Percentiles rank a stretch among this genome's conserved stretches.
Evolutionary conservation across 2,113 vertebrate genomes (phyloP).

Genomic region (Stictonetta naevosa): DNA sequence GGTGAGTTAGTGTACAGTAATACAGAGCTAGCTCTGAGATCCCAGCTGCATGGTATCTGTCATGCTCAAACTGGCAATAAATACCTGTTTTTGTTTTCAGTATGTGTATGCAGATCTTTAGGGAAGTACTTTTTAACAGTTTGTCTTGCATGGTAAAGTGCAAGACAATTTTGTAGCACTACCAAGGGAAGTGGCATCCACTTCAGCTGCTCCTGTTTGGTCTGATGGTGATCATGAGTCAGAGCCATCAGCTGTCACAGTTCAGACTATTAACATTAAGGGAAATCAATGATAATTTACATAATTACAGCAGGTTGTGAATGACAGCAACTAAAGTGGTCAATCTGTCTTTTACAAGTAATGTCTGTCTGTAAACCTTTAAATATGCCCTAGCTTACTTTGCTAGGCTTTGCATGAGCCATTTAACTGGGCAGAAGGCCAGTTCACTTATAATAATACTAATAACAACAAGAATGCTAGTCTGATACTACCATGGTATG

Average conservation of each 20-base stretch:
- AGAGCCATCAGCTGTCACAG: not conserved
- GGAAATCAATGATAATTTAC: not conserved
- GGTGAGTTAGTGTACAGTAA: not conserved
- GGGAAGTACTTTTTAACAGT: not conserved
- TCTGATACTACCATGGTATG: not conserved
- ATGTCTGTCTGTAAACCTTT: not conserved
- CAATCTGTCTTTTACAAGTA: not conserved
- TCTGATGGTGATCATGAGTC: not conserved
- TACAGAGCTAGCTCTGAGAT: not conserved
- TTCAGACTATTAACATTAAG: not conserved
- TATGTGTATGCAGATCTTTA: not conserved
- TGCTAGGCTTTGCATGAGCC: not conserved
- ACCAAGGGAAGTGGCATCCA: not conserved
- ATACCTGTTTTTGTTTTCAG: accelerated
- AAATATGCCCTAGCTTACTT: not conserved
- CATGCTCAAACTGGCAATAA: not conserved
- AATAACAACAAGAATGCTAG: not conserved
- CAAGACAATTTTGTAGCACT: not conserved
- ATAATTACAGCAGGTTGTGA: not conserved
- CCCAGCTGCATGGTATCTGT: not conserved
- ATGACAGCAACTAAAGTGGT: not conserved
- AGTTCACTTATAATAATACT: conserved; percentile 58
- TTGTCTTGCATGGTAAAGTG: not conserved
- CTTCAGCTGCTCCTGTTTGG: not conserved
- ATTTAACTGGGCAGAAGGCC: not conserved